These are phyloP conservation scores for Tarsius wallacei DNA, from an alignment of 2,797 vertebrate species.

Conservation along the genomic window DNA sequence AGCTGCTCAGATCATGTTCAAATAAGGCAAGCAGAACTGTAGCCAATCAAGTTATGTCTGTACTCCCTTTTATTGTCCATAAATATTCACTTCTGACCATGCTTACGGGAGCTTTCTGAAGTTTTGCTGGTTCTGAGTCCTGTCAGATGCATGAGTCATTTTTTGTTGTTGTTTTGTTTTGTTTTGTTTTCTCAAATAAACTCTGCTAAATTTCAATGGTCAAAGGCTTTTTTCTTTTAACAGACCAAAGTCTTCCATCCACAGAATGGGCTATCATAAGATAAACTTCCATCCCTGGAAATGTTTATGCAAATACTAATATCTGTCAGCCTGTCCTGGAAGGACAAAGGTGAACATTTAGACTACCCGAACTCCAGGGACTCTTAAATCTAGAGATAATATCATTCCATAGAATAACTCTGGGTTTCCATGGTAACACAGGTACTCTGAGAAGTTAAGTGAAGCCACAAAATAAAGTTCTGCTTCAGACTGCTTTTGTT, in stretches of 20 bases:
- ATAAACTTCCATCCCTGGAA: neutral
- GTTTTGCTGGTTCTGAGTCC: neutral
- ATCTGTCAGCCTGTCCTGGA: neutral
- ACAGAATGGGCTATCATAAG: neutral
- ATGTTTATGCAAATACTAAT: neutral
- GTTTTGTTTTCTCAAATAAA: neutral
- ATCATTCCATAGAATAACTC: neutral
- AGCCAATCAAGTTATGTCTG: neutral
- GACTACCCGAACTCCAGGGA: neutral
- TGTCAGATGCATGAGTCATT: neutral
- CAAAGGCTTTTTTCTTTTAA: neutral
- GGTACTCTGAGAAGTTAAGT: neutral
- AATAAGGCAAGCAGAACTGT: neutral
- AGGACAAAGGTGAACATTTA: neutral
- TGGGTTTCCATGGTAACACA: conserved; percentile 23
- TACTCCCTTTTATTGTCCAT: neutral
- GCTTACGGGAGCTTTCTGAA: neutral
- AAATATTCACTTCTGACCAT: neutral
- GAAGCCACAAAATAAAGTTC: neutral
- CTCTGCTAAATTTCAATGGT: neutral
- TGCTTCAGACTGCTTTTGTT: neutral
- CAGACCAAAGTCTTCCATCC: neutral
- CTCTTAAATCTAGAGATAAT: conserved; percentile 46
- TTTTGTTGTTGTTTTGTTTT: neutral
- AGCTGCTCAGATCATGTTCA: neutral